Base-by-base conservation (phyloP, 2,888 invertebrate genomes). In the Drosophila pseudotalamancana region DNA sequence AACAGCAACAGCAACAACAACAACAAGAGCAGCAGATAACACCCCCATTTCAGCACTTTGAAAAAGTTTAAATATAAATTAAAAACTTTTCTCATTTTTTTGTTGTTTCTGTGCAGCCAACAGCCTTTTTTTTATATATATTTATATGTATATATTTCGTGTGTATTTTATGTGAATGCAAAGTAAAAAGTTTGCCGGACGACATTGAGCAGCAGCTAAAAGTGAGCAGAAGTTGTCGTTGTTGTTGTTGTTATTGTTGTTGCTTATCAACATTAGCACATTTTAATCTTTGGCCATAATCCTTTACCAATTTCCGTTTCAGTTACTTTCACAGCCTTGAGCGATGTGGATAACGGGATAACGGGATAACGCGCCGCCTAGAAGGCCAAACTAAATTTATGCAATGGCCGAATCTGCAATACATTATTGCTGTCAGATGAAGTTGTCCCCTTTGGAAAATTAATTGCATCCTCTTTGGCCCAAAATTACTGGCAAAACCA, bases 61-160 rank as follows among this genome's bases (percentile, higher is more conserved):
- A 64, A 68, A 87, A 90, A 90, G 87, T 89, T 90, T 87, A 84
- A 87, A 89, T 89, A 90, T 90, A 90, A 90, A 90, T 90, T 90
- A 89, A 88, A 90, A 90, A 90, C 82, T 90, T 90, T 90, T 87
- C 78, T 74, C 81, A 87, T 88, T 85, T 88, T 86, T 88, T 76
- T 72, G 55, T 59, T 69, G 50, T 49, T 72, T 39, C 72, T 71
- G n/a, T n/a, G n/a, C n/a, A n/a, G n/a, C n/a, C n/a, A n/a, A n/a
- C n/a, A n/a, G n/a, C n/a, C n/a, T n/a, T n/a, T n/a, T n/a, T n/a
- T n/a, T n/a, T n/a, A n/a, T n/a, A n/a, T n/a, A n/a, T n/a, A n/a
- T n/a, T n/a, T n/a, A n/a, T n/a, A n/a, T n/a, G n/a, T n/a, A n/a
- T n/a, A n/a, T 53, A 63, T 65, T 86, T 79, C 61, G 54, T 65